Evolutionary conservation across 1,140 invertebrate genomes (phyloP).

Genomic region (Aphelenchoides avenae): DNA sequence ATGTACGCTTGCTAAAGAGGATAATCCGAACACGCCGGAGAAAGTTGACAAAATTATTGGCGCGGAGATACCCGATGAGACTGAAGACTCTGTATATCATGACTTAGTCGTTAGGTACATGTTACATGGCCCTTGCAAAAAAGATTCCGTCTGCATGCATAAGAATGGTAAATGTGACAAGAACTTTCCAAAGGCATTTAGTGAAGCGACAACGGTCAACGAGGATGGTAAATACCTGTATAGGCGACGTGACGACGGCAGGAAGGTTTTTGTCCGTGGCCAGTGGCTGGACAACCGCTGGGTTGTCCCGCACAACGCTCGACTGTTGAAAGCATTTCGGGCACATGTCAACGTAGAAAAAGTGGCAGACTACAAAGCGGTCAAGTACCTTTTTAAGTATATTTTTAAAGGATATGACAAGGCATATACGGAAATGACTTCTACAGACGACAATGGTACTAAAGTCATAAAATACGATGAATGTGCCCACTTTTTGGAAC

Average conservation of each 20-base stretch:
- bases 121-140: conserved; percentile 7
- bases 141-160: too few species aligned
- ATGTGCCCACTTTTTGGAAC: conserved; percentile 7
- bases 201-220: not conserved
- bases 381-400: conserved; percentile 24
- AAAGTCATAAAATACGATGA: conserved; percentile 17
- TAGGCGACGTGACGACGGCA: too few species aligned
- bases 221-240: not conserved
- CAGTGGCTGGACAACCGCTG: not conserved
- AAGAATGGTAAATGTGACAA: too few species aligned
- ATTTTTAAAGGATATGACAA: conserved; percentile 27
- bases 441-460: conserved; percentile 1
- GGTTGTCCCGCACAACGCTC: conserved; percentile 14
- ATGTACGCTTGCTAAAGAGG: conserved; percentile 3
- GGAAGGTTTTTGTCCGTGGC: conserved; percentile 2
- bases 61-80: too few species aligned
- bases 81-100: conserved; percentile 7
- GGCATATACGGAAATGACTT: conserved; percentile 3
- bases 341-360: conserved; percentile 25
- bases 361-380: conserved; percentile 14
- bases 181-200: not conserved
- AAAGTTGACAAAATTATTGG: not conserved
- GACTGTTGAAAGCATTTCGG: conserved; percentile 12
- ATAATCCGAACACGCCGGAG: not conserved
- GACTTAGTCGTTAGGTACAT: not conserved